Evolutionary conservation across 2,888 invertebrate genomes (phyloP), one percentile per base, ranked within the genome.

Genomic region (Lycocerus yunnanus): DNA sequence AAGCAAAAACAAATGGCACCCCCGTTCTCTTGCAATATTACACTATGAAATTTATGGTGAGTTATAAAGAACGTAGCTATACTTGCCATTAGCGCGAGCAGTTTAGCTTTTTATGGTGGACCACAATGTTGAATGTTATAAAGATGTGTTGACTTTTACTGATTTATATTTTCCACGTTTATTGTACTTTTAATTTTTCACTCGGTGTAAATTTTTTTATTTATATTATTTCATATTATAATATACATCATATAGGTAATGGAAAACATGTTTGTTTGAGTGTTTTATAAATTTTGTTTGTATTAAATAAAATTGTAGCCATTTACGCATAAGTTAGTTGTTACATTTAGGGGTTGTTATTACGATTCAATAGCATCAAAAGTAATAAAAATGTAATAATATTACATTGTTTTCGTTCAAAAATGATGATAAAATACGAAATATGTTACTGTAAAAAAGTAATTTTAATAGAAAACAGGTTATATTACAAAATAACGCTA

Each of bases 41-140:
- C 84, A 84, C 84, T 84, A 84, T 84, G 83, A 84, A 85, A 85
- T 85, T 85, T 85, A 85, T 85, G 85, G 83, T 84, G 83, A 84
- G 84, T 83, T 84, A 84, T 84, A 85, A 85, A 85, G 84, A 84
- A 85, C 83, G 83, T 81, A 82, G 83, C 83, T 81, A 84, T 83
- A 81, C 81, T 83, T 78, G 84, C 85, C 84, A 85, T 84, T 84
- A 85, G 84, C 84, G 81, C 78, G 83, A 82, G 82, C 84, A 84
- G 82, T 85, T 85, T 83, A 81, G 81, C 81, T 85, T 84, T 84
- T 85, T 84, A 83, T 83, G 81, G 83, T 80, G 81, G 81, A 81
- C 83, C 83, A 80, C 83, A 83, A 83, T 81, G 83, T 83, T 82
- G 82, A 81, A 80, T 82, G 82, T 78, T 75, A 81, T 83, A 82